These are phyloP conservation scores for Protobothrops mucrosquamatus DNA, from an alignment of 2,113 vertebrate genomes.

Conservation along the genomic window DNA sequence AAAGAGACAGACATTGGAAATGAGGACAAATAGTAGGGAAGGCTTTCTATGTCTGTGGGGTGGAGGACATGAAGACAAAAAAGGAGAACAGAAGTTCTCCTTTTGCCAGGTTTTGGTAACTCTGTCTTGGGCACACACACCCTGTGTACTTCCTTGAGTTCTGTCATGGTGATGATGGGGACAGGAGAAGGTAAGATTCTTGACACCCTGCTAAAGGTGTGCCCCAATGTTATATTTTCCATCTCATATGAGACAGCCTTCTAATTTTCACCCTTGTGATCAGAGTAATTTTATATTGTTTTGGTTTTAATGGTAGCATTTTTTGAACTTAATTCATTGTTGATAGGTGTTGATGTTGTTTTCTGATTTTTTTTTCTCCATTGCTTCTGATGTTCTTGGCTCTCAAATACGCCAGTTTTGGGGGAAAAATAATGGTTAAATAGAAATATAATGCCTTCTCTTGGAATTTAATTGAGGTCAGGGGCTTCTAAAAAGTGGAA, in stretches of 20 bases:
- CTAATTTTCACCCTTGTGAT: not conserved
- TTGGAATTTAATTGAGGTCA: not conserved
- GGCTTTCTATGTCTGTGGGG: not conserved
- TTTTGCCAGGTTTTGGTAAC: not conserved
- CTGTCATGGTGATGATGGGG: not conserved
- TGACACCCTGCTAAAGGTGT: not conserved
- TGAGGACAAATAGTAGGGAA: not conserved
- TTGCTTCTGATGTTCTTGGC: not conserved
- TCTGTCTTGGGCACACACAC: not conserved
- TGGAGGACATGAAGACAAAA: not conserved
- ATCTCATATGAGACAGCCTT: not conserved
- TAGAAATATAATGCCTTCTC: not conserved
- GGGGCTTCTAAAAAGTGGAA: not conserved
- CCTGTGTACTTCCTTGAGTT: not conserved
- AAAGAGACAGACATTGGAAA: not conserved
- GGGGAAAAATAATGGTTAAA: not conserved
- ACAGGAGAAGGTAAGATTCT: not conserved
- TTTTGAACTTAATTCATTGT: not conserved
- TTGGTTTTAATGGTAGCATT: not conserved
- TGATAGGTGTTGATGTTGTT: not conserved
- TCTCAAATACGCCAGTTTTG: not conserved
- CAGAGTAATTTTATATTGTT: not conserved
- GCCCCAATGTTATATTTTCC: not conserved
- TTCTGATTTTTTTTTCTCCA: not conserved
- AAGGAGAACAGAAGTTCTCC: not conserved